phyloP scores from a whole-genome alignment of 2,888 invertebrate genomes.

The Cryptus viduatorius region DNA sequence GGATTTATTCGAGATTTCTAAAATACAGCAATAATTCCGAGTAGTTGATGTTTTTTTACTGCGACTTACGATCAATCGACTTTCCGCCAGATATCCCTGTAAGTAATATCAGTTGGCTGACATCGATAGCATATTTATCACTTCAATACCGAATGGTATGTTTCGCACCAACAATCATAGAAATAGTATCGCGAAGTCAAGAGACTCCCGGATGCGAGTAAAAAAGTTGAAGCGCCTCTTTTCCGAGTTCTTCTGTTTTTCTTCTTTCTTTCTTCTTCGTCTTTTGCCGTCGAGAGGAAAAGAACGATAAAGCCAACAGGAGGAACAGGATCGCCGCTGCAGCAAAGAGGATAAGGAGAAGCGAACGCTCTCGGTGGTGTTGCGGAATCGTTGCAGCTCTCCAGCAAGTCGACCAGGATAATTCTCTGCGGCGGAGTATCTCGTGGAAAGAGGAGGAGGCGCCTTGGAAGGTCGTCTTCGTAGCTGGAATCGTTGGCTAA shows the following conservation, averaged over 20 bases:
- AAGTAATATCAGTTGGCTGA: too few relatives aligned
- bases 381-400: conserved; percentile 56
- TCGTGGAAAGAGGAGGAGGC: conserved; percentile 46
- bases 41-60: not conserved
- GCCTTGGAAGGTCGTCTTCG: conserved; percentile 78
- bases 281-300: not conserved
- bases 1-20: conserved; percentile 1
- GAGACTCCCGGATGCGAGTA: not conserved
- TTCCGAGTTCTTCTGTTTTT: conserved; percentile 12
- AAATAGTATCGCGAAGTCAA: conserved; percentile 24
- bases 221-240: conserved; percentile 29
- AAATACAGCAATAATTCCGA: conserved; percentile 17
- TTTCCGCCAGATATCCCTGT: too few relatives aligned
- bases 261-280: conserved; percentile 4
- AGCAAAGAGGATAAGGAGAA: conserved; percentile 33
- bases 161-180: conserved; percentile 7
- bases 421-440: conserved; percentile 46
- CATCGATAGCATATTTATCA: too few relatives aligned
- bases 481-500: conserved; percentile 81
- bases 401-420: conserved; percentile 49
- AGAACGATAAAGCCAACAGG: conserved; percentile 10
- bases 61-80: too few relatives aligned
- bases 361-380: conserved; percentile 27
- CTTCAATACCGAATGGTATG: not conserved
- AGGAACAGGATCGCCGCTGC: conserved; percentile 28